These are phyloP conservation scores for Pygathrix nemaeus DNA, from an alignment of 2,113 vertebrate species.

Conservation along the genomic window DNA sequence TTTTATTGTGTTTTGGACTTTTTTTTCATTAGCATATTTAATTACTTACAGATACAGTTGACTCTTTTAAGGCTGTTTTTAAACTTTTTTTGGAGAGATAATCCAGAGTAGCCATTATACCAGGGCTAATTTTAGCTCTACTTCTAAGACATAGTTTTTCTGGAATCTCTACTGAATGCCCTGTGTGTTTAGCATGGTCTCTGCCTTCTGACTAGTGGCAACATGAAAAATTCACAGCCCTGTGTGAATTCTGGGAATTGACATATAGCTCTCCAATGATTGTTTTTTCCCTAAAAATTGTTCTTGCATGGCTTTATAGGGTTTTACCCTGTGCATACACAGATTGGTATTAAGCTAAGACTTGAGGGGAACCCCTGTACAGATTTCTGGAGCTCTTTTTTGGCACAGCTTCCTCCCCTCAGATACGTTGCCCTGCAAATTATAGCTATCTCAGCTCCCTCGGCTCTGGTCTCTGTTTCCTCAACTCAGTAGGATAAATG, in stretches of 20 bases:
- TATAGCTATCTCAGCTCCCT: neutral
- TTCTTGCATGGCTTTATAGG: neutral
- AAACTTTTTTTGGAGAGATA: neutral
- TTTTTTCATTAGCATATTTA: conserved; percentile 11
- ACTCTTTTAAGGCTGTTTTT: neutral
- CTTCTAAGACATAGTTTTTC: neutral
- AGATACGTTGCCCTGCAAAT: neutral
- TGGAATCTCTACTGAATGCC: neutral
- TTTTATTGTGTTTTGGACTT: neutral
- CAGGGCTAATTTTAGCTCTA: neutral
- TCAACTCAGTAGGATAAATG: neutral
- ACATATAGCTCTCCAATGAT: neutral
- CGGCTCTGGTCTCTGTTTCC: neutral
- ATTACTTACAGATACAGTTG: neutral
- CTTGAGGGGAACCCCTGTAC: neutral
- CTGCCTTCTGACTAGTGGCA: neutral
- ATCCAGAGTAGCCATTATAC: neutral
- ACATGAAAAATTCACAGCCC: neutral
- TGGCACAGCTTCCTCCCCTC: neutral
- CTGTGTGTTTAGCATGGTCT: neutral
- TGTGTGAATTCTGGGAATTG: neutral
- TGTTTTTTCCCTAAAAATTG: neutral
- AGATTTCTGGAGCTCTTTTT: conserved; percentile 4
- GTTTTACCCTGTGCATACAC: neutral
- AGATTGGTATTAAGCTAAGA: neutral